Evolutionary conservation across 2,797 vertebrate species (phyloP).

Genomic region (Neoniphon sammara): DNA sequence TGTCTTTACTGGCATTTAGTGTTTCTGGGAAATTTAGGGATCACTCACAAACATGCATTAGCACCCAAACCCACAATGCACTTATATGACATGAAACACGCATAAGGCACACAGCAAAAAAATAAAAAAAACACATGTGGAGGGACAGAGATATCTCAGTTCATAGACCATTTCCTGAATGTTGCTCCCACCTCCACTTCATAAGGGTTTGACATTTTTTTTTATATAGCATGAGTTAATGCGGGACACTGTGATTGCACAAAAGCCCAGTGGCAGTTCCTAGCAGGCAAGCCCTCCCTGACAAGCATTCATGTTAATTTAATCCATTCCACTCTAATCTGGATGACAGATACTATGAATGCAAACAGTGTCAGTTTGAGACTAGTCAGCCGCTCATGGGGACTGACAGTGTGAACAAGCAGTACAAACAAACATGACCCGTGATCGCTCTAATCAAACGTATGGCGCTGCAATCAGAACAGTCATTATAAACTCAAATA

Average conservation of each 20-base stretch:
- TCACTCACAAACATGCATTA: constrained; percentile 14
- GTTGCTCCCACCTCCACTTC: background rate
- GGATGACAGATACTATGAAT: too few species aligned
- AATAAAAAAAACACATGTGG: too few species aligned
- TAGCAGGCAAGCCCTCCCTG: background rate
- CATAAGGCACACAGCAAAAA: too few species aligned
- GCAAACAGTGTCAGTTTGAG: background rate
- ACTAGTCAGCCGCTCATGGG: background rate
- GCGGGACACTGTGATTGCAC: background rate
- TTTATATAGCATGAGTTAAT: background rate
- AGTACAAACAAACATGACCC: background rate
- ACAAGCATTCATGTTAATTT: background rate
- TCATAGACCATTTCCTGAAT: background rate
- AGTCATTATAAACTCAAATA: background rate
- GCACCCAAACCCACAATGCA: background rate
- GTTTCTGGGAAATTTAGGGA: constrained; percentile 48
- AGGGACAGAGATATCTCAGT: background rate
- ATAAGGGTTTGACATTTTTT: background rate
- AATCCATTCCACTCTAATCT: background rate
- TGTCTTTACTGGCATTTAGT: constrained; percentile 48
- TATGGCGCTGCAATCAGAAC: background rate
- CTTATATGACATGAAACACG: background rate
- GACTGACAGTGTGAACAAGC: background rate
- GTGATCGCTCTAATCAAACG: background rate
- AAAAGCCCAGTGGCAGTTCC: background rate